Percentiles rank a stretch among this genome's conserved stretches.
Conservation (phyloP, 2,113 vertebrate genomes). For the Pteruthius melanotis region DNA sequence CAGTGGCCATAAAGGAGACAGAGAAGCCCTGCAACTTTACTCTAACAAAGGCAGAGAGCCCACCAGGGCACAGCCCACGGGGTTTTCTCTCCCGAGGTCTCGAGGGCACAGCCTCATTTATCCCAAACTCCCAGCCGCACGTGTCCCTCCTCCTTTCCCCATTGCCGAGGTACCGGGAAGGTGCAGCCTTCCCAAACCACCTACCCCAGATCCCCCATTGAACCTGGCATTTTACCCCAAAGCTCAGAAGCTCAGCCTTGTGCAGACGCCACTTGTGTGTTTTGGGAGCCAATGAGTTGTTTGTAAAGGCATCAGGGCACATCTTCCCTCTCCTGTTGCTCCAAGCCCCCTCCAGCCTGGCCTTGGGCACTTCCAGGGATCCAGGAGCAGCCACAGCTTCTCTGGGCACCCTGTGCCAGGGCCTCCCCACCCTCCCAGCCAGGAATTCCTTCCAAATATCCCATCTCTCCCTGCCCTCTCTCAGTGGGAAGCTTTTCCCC, state of each 20-base stretch:
- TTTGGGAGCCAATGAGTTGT: no score
- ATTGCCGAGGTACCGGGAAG: background rate
- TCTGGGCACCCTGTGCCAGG: background rate
- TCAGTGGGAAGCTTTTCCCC: background rate
- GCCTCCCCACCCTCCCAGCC: background rate
- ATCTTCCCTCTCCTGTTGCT: background rate
- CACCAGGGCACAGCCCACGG: fast-evolving
- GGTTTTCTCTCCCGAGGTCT: background rate
- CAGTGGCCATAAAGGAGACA: background rate
- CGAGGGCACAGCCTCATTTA: background rate
- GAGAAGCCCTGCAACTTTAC: background rate
- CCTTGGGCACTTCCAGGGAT: background rate
- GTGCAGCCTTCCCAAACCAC: background rate
- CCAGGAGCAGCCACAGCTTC: background rate
- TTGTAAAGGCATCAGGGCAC: background rate
- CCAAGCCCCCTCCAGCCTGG: background rate
- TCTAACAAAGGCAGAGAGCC: fast-evolving
- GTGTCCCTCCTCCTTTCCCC: background rate
- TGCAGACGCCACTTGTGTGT: background rate
- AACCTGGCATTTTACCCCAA: background rate
- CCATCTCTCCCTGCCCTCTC: background rate
- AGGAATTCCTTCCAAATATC: background rate
- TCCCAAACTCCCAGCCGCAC: background rate
- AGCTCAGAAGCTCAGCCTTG: no score
- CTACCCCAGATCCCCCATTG: fast-evolving